Evolutionary conservation across 2,797 vertebrate species (phyloP), one percentile per base, ranked within the genome.

Genomic region (Chaetodon trifasciatus): DNA sequence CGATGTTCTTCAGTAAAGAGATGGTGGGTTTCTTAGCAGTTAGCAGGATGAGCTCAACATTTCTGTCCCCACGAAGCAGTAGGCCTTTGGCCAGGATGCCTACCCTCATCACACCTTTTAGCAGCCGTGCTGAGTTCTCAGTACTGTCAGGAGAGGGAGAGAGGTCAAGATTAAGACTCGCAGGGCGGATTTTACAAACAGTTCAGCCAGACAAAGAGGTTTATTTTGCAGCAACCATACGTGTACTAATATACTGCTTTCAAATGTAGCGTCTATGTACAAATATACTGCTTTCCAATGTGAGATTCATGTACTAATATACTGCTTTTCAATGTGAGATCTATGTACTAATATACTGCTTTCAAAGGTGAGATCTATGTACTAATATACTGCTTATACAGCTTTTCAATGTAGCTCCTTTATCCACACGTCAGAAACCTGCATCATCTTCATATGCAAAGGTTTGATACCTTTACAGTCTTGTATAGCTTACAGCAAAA

Each of bases 71-170:
- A 0, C 93, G 95, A 1, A 97, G 94, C 60, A 97, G 95, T 53
- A 97, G 92, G 71, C 97, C 97, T 87, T 97, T 97, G 19, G 96
- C 96, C 83, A 97, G 89, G 86, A 96, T 95, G 28, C 97, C 96
- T 0, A 96, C 96, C 37, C 95, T 93, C 96, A 97, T 96, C 73
- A 97, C 96, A 0, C 96, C 96, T 86, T 96, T 97, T 21, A 97
- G 93, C 78, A 96, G 68, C 66, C 94, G 94, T 3, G 88, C 68
- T 0, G 91, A 71, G 69, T 81, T 81, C 32, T 92, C 91, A 65
- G 82, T 49, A 42, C 95, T 96, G 85, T 53, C 3, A 1, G 15
- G n/a, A 72, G 57, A 76, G 1, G 15, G 16, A 24, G 23, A 52
- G 8, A 39, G 8, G 4, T 2, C 2, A 24, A 47, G 23, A 69